Evolutionary conservation across 2,888 invertebrate genomes (phyloP), one percentile per base, ranked within the genome.

Genomic region (Drosophila engyochracea): DNA sequence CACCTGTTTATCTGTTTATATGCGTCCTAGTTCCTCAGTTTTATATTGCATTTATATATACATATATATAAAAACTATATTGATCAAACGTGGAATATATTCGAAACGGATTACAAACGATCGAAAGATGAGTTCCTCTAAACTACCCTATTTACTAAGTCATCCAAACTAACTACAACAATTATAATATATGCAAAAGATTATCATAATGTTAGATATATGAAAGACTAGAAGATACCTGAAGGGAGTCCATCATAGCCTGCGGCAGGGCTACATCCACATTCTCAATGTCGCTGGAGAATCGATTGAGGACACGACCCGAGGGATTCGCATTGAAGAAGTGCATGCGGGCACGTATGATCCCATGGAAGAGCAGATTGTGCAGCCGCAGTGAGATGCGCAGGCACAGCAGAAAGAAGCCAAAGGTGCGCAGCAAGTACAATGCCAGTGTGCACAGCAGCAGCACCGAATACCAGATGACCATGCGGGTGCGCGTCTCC

Each of bases 361-460:
- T 95, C 1, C 95, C 95, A 61, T 95, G 94, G 88, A 98, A 97
- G 94, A 98, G 97, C 2, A 92, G 94, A 81, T 97, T 96, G 91
- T 98, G 98, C 0, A 98, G 94, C 2, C 94, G 94, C 35, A 95
- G 94, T 0, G 98, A 97, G 0, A 97, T 96, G 33, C 94, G 94
- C 89, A 97, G 96, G 81, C 97, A 97, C 73, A 96, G 94, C 80
- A 94, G 94, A 90, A 96, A 97, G 93, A 96, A 97, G 0, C 95
- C 94, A 52, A 95, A 95, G 10, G 95, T n/a, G 83, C 93, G 12
- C 94, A 95, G 91, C 94, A 96, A 53, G 95, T 94, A 92, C 94
- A 96, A 51, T 94, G 91, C 19, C 44, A 93, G 79, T 0, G 93
- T 92, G 53, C 79, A 75, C 14, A 86, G 44, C 22, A 93, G 82